Percentiles rank a stretch among this genome's conserved stretches.
Evolutionary conservation across 2,113 vertebrate species (phyloP).

Genomic region (Pandion haliaetus): DNA sequence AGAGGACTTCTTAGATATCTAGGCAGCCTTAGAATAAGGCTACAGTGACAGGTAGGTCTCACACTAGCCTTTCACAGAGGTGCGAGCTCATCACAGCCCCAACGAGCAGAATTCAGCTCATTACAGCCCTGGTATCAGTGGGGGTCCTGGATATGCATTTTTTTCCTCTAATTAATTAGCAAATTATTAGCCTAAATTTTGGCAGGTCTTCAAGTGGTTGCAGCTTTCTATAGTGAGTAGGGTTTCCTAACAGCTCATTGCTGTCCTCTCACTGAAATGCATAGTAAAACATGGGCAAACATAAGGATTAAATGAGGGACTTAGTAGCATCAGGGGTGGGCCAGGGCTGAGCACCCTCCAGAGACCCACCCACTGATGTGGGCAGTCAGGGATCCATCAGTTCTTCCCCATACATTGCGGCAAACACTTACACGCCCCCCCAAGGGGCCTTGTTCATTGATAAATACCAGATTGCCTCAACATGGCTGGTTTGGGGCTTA

Average conservation of each 20-base stretch:
- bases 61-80: background rate
- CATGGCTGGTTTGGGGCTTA: background rate
- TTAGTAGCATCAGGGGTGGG: background rate
- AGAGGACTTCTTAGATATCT: background rate
- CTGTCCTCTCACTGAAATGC: background rate
- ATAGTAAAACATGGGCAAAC: background rate
- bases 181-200: background rate
- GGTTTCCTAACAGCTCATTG: background rate
- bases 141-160: background rate
- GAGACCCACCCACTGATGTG: background rate
- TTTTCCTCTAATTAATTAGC: background rate
- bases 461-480: conserved; percentile 51
- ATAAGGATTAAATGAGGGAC: background rate
- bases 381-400: background rate
- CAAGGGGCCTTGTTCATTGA: background rate
- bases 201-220: background rate
- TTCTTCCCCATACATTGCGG: background rate
- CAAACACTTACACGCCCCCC: background rate
- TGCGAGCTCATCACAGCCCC: background rate
- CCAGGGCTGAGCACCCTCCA: background rate
- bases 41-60: background rate
- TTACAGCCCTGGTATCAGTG: background rate
- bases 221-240: background rate
- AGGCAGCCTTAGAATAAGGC: background rate
- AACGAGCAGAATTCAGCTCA: background rate